Evolutionary conservation across 2,113 vertebrate genomes (phyloP).

Genomic region (Sturnira hondurensis): DNA sequence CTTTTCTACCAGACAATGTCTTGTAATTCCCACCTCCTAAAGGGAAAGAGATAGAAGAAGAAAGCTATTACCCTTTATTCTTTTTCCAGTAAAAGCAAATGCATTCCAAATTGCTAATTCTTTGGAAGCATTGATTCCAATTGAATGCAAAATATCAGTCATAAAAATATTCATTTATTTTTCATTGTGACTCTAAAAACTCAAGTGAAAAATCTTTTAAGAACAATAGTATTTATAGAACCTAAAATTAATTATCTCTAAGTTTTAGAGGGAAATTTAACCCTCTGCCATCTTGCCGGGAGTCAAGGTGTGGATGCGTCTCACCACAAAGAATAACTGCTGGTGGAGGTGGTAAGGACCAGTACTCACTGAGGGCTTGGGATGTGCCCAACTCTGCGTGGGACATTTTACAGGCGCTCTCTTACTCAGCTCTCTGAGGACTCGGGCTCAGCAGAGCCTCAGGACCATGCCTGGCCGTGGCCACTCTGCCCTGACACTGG

Average conservation of each 20-base stretch:
- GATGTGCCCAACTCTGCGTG: neutral
- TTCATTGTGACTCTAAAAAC: conserved; percentile 36
- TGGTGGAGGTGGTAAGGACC: neutral
- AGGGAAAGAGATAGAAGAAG: conserved; percentile 29
- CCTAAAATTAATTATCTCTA: conserved; percentile 43
- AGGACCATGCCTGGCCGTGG: neutral
- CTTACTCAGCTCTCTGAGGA: neutral
- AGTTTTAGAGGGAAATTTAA: conserved; percentile 55
- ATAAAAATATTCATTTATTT: conserved; percentile 59
- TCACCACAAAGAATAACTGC: conserved; percentile 17
- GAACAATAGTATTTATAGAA: conserved; percentile 31
- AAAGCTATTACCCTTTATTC: conserved; percentile 26
- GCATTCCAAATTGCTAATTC: conserved; percentile 26
- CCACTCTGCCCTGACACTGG: neutral
- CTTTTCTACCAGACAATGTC: conserved; percentile 47
- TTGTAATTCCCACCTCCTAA: conserved; percentile 49
- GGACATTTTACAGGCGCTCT: neutral
- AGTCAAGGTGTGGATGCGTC: conserved; percentile 49
- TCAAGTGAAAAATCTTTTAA: neutral
- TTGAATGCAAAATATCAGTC: conserved; percentile 34
- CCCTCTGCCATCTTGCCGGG: conserved; percentile 45
- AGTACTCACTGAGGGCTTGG: neutral
- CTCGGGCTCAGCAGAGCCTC: neutral
- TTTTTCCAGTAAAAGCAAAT: neutral
- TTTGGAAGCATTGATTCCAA: conserved; percentile 54